A percentile compares a stretch with the other conserved stretches of the same genome.
These are phyloP conservation scores for Cygnus buccinator DNA, from an alignment of 2,113 vertebrate genomes.

Conservation along the genomic window DNA sequence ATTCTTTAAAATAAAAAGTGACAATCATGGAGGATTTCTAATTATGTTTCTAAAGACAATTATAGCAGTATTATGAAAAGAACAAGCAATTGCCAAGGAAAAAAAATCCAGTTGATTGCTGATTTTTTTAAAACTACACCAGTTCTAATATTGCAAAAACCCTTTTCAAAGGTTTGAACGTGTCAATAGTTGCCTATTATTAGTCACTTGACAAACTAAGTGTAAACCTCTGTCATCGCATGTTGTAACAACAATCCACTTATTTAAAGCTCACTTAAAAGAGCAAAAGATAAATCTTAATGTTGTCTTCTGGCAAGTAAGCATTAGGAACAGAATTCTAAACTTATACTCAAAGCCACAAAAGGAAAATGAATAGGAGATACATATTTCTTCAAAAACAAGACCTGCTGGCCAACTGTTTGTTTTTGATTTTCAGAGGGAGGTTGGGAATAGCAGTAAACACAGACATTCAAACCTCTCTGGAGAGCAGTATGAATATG, in stretches of 20 bases:
- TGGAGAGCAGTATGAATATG: background rate
- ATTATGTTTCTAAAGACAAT: background rate
- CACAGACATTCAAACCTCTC: background rate
- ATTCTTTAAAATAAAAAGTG: conserved; percentile 69
- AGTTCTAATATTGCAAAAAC: background rate
- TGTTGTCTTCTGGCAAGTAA: background rate
- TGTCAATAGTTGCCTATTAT: background rate
- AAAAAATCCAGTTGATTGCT: background rate
- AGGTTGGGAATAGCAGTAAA: background rate
- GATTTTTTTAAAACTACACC: background rate
- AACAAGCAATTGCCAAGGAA: background rate
- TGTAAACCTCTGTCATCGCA: background rate
- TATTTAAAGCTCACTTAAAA: background rate
- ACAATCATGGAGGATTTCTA: background rate
- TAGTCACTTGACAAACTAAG: background rate
- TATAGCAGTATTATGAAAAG: background rate
- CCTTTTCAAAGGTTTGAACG: background rate
- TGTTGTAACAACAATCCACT: background rate
- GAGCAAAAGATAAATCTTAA: background rate
- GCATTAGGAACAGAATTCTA: background rate
- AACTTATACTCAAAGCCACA: background rate
- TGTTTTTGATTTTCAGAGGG: background rate
- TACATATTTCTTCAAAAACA: background rate
- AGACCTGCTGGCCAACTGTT: background rate
- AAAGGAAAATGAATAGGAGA: background rate